phyloP scores from a whole-genome alignment of 2,888 invertebrate genomes.

The Oscheius myriophilus region DNA sequence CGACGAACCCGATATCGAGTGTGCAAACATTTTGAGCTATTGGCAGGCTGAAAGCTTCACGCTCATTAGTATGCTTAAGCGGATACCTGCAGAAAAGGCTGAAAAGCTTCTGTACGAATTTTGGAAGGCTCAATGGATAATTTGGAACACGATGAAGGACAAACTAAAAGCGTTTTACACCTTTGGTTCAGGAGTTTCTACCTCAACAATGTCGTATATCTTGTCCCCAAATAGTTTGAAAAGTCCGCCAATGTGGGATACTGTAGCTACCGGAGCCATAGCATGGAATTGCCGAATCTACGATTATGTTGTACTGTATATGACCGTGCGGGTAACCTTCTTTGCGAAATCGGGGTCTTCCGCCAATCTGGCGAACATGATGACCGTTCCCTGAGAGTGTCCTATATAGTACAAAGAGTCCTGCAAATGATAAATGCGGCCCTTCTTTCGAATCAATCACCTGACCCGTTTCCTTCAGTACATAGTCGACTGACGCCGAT shows the following conservation, averaged over 20 bases:
- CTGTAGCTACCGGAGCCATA: slow-evolving; percentile 67
- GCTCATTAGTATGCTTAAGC: not conserved
- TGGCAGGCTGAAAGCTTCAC: slow-evolving; percentile 32
- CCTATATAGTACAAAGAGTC: slow-evolving; percentile 82
- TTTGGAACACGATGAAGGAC: slow-evolving; percentile 43
- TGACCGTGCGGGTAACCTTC: slow-evolving; percentile 42
- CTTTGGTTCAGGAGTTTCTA: not conserved
- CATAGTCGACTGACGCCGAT: slow-evolving; percentile 83
- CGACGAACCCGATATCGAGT: slow-evolving; percentile 51
- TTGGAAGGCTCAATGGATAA: slow-evolving; percentile 42
- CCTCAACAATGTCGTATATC: slow-evolving; percentile 34
- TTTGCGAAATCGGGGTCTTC: slow-evolving; percentile 49
- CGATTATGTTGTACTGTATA: too few relatives aligned
- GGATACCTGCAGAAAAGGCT: slow-evolving; percentile 41
- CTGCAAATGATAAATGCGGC: slow-evolving; percentile 74
- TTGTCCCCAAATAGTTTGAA: slow-evolving; percentile 42
- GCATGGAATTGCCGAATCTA: slow-evolving; percentile 66
- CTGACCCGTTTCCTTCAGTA: slow-evolving; percentile 76
- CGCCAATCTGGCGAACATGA: slow-evolving; percentile 64
- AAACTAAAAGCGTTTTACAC: slow-evolving; percentile 18
- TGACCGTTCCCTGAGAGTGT: slow-evolving; percentile 80
- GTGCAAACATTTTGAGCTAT: slow-evolving; percentile 44
- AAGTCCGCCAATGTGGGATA: slow-evolving; percentile 68
- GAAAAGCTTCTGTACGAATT: slow-evolving; percentile 39
- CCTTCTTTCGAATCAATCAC: not conserved